Percentiles rank a stretch among this genome's conserved stretches.
These are phyloP conservation scores for Mungos mungo DNA, from an alignment of 2,113 vertebrate genomes.

Conservation along the genomic window DNA sequence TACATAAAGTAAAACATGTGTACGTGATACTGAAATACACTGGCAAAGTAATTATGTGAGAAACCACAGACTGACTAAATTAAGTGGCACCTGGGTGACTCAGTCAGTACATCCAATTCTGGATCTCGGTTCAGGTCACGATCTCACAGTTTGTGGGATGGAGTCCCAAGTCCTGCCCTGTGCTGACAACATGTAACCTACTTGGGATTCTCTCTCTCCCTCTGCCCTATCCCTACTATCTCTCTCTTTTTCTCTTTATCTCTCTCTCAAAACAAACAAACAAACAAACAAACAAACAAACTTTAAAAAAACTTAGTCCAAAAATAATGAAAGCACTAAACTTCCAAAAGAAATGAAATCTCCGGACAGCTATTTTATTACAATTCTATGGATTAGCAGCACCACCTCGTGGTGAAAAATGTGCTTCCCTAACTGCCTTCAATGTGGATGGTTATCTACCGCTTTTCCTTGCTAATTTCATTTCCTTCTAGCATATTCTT, in stretches of 20 bases:
- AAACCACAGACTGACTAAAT: background rate
- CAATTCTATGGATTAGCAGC: background rate
- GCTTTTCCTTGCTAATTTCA: background rate
- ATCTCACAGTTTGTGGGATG: too few species aligned
- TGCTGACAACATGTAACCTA: too few species aligned
- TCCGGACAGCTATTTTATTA: background rate
- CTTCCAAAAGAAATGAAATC: background rate
- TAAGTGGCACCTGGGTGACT: background rate
- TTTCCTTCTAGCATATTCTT: background rate
- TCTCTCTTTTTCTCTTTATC: too few species aligned
- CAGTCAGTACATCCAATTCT: too few species aligned
- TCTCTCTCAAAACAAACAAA: too few species aligned
- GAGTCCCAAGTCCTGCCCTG: too few species aligned
- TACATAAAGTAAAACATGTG: background rate
- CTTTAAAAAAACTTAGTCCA: background rate
- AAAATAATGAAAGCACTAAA: background rate
- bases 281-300: too few species aligned
- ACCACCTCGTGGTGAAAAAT: slow-evolving; percentile 22
- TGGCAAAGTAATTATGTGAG: background rate
- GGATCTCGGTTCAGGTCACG: too few species aligned
- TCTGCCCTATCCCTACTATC: too few species aligned
- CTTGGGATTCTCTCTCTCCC: too few species aligned
- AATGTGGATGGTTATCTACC: background rate
- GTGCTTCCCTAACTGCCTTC: background rate
- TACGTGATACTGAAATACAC: background rate